Evolutionary conservation across 1,140 invertebrate genomes (phyloP), one percentile per base, ranked within the genome.

Genomic region (Hormaphis cornu): DNA sequence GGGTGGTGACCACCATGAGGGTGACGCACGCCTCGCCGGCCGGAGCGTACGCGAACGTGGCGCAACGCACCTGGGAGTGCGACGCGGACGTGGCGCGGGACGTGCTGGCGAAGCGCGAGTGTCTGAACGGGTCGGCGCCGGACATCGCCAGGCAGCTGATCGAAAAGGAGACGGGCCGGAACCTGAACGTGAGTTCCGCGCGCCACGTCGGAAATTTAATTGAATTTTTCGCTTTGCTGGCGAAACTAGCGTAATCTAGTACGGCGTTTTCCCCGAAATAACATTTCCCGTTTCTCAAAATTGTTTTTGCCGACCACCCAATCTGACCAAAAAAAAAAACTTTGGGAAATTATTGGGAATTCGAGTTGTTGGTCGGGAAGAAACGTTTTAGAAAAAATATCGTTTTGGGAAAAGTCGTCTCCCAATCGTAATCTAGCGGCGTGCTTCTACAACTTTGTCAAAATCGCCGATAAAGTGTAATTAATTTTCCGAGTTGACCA

Each of bases 1-100:
- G 90, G 77, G 75, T 87, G 28, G 81, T 86, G 3, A 84, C 84
- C 4, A 87, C 81, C 2, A 74, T 74, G 20, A 72, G 91, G 69
- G 86, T 97, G 0, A 96, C 93, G 0, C 92, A 97, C 77, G 94
- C 93, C 0, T 95, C 93, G 0, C 94, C 93, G 0, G 86, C 87
- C 0, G 89, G 89, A 0, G 76, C 90, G 0, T 97, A 95, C 76
- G 90, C 92, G 1, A 86, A 91, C 76, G 83, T 83, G 5, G 78
- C 90, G 0, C 81, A 88, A 72, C 80, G 91, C 9, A 80, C 83
- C 40, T 94, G 90, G 91, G 91, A 95, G 74, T 84, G 84, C 71
- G 87, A 88, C 74, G 79, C 75, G 0, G 82, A 83, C 72, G 79
- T 83, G 30, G 80, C 78, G 0, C 72, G 73, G 0, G 82, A 84